Evolutionary conservation across 2,888 invertebrate species (phyloP), one percentile per base, ranked within the genome.

Genomic region (Stenotaenia linearis): DNA sequence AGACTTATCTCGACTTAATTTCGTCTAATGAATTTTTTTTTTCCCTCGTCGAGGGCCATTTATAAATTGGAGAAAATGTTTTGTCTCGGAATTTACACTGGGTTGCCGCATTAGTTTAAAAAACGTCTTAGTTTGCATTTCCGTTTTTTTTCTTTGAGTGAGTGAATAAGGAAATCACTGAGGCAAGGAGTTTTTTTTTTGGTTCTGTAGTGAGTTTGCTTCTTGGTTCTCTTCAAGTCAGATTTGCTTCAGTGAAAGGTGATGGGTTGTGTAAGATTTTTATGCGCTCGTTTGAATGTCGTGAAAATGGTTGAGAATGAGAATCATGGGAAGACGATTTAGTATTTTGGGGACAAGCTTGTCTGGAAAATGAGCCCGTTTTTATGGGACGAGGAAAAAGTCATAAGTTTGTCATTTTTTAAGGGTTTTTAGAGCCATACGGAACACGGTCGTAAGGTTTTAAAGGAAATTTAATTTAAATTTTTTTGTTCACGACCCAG

Each of bases 161-260:
- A 69, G 12, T 69, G 50, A 50, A 50, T 50, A 50, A 69, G 28
- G 12, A 28, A 69, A 69, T 69, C 69, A 69, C 25, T 69, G 69
- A 69, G 25, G 69, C 25, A 28, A 69, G 69, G 61, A 15, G 0
- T 69, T 69, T 69, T 69, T 69, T 69, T 69, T 28, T 28, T 69
- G 1, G 0, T 69, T 25, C 69, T 69, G 12, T n/a, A n/a, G n/a
- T n/a, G n/a, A 69, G 69, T 69, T 28, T 69, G 28, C 69, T 69
- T 28, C 69, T 50, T 50, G 50, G 18, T 25, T 69, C 69, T 69
- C 69, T 69, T 69, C 69, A 69, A 69, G 69, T 69, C 69, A 69
- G 69, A 69, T 69, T 69, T 69, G 69, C 69, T 69, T 69, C 69
- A 69, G 69, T 69, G 69, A 69, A 69, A 69, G 69, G 69, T 69